A percentile compares a stretch with the other conserved stretches of the same genome.
Evolutionary conservation across 2,113 vertebrate species (phyloP).

Genomic region (Hemibagrus wyckioides): DNA sequence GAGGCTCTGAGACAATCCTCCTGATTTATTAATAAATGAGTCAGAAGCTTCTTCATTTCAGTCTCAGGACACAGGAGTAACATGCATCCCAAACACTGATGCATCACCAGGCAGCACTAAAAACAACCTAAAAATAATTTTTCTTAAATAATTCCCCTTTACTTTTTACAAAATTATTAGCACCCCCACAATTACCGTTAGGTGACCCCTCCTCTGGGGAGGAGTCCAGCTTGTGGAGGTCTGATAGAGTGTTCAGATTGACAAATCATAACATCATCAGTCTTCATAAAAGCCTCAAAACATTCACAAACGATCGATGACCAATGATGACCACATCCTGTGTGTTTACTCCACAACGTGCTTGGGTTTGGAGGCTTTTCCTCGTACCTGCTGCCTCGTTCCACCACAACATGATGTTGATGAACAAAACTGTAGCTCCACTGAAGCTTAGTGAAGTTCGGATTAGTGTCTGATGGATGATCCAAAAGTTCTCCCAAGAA

Average conservation of each 20-base stretch:
- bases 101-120: not conserved
- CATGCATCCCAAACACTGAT: too few species aligned
- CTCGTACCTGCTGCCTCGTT: not conserved
- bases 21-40: not conserved
- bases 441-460: not conserved
- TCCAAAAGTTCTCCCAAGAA: not conserved
- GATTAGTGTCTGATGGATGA: not conserved
- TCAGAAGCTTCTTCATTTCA: not conserved
- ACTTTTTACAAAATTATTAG: not conserved
- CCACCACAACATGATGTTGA: not conserved
- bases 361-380: not conserved
- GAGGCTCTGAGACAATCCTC: too few species aligned
- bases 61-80: too few species aligned
- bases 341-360: too few species aligned
- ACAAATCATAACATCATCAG: too few species aligned
- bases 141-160: not conserved
- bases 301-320: too few species aligned
- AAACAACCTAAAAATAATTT: too few species aligned
- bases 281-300: too few species aligned
- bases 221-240: too few species aligned
- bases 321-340: too few species aligned
- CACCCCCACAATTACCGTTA: not conserved
- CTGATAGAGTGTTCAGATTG: too few species aligned
- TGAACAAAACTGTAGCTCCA: not conserved
- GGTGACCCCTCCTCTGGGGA: too few species aligned